phyloP scores from a whole-genome alignment of 2,797 vertebrate genomes.

The Apogon talboti region DNA sequence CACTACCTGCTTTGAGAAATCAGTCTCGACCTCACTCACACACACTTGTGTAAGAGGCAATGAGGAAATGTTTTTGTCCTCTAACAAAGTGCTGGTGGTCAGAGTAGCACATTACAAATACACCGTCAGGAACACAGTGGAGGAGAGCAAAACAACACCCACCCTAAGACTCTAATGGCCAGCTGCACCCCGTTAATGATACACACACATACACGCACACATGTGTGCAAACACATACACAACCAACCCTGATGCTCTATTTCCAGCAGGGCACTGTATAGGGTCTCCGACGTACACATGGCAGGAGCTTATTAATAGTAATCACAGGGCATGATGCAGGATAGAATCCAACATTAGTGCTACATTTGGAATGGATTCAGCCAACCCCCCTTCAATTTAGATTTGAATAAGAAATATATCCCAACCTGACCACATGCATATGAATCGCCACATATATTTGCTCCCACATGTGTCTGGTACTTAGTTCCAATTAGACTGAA shows the following conservation, averaged over 20 bases:
- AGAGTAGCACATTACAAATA: slow-evolving; percentile 75
- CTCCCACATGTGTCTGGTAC: slow-evolving; percentile 85
- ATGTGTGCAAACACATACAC: background rate
- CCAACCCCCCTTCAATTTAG: slow-evolving; percentile 84
- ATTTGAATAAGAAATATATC: slow-evolving; percentile 85
- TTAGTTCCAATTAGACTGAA: slow-evolving; percentile 89
- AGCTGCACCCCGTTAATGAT: slow-evolving; percentile 77
- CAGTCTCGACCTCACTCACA: slow-evolving; percentile 82
- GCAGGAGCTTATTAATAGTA: slow-evolving; percentile 81
- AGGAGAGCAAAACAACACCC: slow-evolving; percentile 72
- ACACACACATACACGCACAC: slow-evolving; percentile 52
- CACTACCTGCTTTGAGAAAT: slow-evolving; percentile 86
- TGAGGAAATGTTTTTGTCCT: slow-evolving; percentile 82
- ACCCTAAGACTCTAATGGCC: slow-evolving; percentile 76
- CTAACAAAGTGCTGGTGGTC: slow-evolving; percentile 79
- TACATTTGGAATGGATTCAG: slow-evolving; percentile 82
- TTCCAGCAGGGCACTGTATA: slow-evolving; percentile 64
- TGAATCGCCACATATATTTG: slow-evolving; percentile 87
- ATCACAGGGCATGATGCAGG: slow-evolving; percentile 82
- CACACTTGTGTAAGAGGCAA: slow-evolving; percentile 75
- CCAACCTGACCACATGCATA: slow-evolving; percentile 86
- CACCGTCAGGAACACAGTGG: slow-evolving; percentile 60
- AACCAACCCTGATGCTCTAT: slow-evolving; percentile 33
- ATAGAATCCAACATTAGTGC: slow-evolving; percentile 80
- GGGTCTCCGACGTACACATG: slow-evolving; percentile 69